Percentiles rank a stretch among this genome's conserved stretches.
Evolutionary conservation across 2,888 invertebrate genomes (phyloP).

Genomic region (Idaea straminata): DNA sequence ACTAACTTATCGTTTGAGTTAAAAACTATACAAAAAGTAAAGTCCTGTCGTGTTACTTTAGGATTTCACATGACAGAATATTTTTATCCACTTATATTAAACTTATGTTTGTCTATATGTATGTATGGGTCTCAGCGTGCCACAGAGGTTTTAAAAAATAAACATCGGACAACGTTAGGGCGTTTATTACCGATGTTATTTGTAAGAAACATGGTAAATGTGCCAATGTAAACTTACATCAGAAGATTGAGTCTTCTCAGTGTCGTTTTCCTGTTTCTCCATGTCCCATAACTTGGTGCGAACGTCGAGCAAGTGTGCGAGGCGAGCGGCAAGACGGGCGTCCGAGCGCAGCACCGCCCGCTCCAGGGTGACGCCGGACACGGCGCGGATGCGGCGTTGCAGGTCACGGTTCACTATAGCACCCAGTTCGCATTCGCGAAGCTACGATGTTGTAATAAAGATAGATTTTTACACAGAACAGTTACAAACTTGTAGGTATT

Average conservation of each 20-base stretch:
- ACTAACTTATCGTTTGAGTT: too few species aligned
- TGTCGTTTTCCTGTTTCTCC: slow-evolving; percentile 38
- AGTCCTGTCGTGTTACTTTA: too few species aligned
- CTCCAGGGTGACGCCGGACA: slow-evolving; percentile 94
- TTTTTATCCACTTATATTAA: too few species aligned
- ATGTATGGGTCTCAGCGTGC: too few species aligned
- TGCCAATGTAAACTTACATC: slow-evolving; percentile 30
- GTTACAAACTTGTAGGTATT: not conserved
- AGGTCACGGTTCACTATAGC: slow-evolving; percentile 98
- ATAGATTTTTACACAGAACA: not conserved
- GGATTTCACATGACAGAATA: too few species aligned
- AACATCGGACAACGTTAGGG: too few species aligned
- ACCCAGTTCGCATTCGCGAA: slow-evolving; percentile 94
- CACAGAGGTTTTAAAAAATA: too few species aligned
- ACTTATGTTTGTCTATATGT: too few species aligned
- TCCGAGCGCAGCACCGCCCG: slow-evolving; percentile 94
- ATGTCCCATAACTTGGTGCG: slow-evolving; percentile 88
- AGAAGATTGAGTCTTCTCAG: slow-evolving; percentile 21
- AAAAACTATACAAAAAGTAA: too few species aligned
- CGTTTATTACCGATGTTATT: too few species aligned
- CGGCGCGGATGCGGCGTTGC: slow-evolving; percentile 94
- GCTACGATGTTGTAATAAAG: slow-evolving; percentile 60
- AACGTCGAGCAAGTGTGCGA: slow-evolving; percentile 93
- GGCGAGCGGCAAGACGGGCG: slow-evolving; percentile 94
- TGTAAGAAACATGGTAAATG: not conserved